Base-by-base conservation (phyloP, 2,113 vertebrate species). In the Phrynosoma blainvillii region DNA sequence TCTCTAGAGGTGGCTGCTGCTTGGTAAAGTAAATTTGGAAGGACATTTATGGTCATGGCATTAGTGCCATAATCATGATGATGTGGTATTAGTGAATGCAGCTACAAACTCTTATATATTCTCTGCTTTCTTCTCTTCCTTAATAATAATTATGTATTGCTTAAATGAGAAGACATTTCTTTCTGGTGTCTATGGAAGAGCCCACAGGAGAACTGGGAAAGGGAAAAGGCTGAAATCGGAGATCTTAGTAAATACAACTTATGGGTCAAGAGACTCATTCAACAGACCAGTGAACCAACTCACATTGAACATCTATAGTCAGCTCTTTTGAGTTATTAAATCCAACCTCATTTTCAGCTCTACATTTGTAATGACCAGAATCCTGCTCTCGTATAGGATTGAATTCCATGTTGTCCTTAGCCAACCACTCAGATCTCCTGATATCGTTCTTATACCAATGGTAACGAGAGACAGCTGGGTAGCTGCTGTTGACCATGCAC, bases 241-340 rank as follows among this genome's bases (percentile, higher is more conserved):
- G 14, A 14, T 1, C 11, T 65, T 40, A 66, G 23, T 3, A 65
- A 14, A 62, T 18, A 65, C 3, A 65, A 6, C 36, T 27, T 14
- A 13, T 56, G 32, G 20, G 3, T 36, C 20, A 5, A 25, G 20
- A 59, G 11, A 32, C n/a, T 2, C 7, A 10, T 6, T 70, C 30
- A 56, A 3, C 4, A 20, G 12, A 13, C 42, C 30, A 71, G 56
- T 74, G 27, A 74, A 87, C 30, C 7, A 73, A 87, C 86, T 87
- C 68, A 87, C 78, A 87, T 14, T 74, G 85, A 32, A 87, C 78
- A 13, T 74, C 5, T 11, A 87, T 65, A 3, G 0, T 23, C 47
- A 71, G 47, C 2, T 2, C 2, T 14, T n/a, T 5, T 42, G 68
- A 42, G 0, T 0, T 0, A 2, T 0, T 2, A 1, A 0, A 21